Conservation (phyloP, 2,888 invertebrate species). For the Eupithecia pulchellata region DNA sequence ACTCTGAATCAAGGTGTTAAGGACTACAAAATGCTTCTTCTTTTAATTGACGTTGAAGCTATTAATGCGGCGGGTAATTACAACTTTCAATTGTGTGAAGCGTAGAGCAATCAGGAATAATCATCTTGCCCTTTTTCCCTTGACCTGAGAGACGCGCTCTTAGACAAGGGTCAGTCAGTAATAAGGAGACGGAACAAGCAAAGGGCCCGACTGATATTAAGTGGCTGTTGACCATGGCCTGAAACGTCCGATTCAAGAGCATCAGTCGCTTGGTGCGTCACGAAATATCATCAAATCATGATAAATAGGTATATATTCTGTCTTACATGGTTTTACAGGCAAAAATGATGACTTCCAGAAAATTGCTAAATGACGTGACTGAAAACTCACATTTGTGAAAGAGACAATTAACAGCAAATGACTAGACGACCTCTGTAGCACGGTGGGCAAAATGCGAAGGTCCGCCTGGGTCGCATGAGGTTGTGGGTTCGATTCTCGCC, state of each 20-base stretch:
- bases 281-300: background rate
- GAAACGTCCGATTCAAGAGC: background rate
- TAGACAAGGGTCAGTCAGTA: background rate
- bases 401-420: background rate
- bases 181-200: background rate
- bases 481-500: too few relatives aligned
- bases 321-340: background rate
- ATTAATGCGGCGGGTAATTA: conserved; percentile 9
- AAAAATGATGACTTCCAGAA: background rate
- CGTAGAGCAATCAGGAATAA: conserved; percentile 1
- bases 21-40: too few relatives aligned
- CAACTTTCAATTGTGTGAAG: conserved; percentile 18
- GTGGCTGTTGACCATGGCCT: background rate
- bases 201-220: background rate
- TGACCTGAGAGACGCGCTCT: background rate
- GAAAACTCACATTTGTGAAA: background rate
- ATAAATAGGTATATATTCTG: background rate
- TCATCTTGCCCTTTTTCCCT: conserved; percentile 1
- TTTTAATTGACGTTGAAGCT: conserved; percentile 25
- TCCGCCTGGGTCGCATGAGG: too few relatives aligned
- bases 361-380: background rate
- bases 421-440: too few relatives aligned
- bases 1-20: conserved; percentile 12
- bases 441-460: too few relatives aligned
- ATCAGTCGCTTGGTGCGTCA: background rate